phyloP scores from a whole-genome alignment of 1,140 invertebrate species.

The Muscidifurax raptorellus region DNA sequence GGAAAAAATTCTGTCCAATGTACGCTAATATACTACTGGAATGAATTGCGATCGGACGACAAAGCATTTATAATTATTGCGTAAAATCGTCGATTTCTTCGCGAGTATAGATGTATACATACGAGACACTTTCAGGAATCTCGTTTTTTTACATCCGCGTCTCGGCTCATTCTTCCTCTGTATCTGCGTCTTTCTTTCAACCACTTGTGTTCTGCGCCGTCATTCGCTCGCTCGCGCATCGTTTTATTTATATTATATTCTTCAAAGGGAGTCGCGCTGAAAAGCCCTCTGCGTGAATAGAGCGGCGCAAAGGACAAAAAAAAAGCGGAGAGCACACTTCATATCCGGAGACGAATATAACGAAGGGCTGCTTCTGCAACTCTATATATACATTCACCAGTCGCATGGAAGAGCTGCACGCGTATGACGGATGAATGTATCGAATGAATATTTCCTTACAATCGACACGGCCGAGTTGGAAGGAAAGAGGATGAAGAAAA shows the following conservation, averaged over 20 bases:
- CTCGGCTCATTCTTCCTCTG: no score
- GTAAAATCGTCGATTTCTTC: no score
- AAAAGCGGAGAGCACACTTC: slow-evolving; percentile 11
- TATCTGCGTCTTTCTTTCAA: slow-evolving; percentile 9
- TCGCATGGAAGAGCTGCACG: no score
- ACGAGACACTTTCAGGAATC: no score
- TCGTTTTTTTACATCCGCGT: no score
- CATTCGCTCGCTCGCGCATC: neutral
- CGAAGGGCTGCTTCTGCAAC: neutral
- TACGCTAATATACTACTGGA: no score
- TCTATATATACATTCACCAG: neutral
- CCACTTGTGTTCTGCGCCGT: slow-evolving; percentile 32
- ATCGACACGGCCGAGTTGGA: neutral
- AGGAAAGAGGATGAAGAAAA: neutral
- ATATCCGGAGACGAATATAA: slow-evolving; percentile 19
- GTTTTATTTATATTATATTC: neutral
- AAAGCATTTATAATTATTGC: no score
- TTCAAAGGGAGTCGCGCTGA: slow-evolving; percentile 25
- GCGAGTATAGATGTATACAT: no score
- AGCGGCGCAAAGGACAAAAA: neutral
- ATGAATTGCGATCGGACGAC: no score
- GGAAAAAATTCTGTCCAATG: no score
- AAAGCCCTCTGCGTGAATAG: neutral
- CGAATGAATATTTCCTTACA: neutral
- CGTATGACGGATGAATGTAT: neutral